Evolutionary conservation across 2,888 invertebrate genomes (phyloP).

Genomic region (Acanthosoma haemorrhoidale): DNA sequence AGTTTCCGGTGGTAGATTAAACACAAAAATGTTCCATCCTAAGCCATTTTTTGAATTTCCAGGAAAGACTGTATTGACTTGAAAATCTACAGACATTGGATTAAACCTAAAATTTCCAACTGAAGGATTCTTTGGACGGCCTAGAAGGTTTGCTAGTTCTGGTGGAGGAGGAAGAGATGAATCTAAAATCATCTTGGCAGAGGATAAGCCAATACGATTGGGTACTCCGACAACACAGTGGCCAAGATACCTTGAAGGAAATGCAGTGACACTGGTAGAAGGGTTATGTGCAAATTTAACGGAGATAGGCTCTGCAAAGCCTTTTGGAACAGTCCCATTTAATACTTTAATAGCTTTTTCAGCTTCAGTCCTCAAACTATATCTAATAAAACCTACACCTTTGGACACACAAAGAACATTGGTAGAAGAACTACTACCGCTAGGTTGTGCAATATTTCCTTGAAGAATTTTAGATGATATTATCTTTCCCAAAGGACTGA

Average conservation of each 20-base stretch:
- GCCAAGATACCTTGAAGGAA: background rate
- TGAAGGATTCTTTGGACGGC: background rate
- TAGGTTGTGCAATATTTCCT: conserved; percentile 79
- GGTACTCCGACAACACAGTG: background rate
- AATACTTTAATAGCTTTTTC: conserved; percentile 84
- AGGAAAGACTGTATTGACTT: conserved; percentile 48
- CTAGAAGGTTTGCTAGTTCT: conserved; percentile 57
- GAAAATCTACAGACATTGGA: conserved; percentile 1
- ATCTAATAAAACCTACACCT: conserved; percentile 88
- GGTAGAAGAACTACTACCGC: background rate
- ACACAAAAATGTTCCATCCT: conserved; percentile 90
- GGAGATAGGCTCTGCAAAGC: conserved; percentile 82
- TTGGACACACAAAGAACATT: conserved; percentile 47
- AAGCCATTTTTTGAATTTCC: conserved; percentile 80
- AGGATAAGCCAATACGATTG: background rate
- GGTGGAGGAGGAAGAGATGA: conserved; percentile 56
- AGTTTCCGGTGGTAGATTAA: conserved; percentile 85
- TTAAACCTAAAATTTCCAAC: conserved; percentile 5
- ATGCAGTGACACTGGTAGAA: background rate
- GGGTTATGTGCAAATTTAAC: conserved; percentile 93
- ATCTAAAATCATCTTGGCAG: background rate
- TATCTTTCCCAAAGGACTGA: conserved; percentile 90
- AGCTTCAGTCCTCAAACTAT: conserved; percentile 83
- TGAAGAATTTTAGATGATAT: conserved; percentile 93
- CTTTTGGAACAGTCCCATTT: conserved; percentile 80